Conservation (phyloP, 2,797 vertebrate species). For the Natrix natrix region DNA sequence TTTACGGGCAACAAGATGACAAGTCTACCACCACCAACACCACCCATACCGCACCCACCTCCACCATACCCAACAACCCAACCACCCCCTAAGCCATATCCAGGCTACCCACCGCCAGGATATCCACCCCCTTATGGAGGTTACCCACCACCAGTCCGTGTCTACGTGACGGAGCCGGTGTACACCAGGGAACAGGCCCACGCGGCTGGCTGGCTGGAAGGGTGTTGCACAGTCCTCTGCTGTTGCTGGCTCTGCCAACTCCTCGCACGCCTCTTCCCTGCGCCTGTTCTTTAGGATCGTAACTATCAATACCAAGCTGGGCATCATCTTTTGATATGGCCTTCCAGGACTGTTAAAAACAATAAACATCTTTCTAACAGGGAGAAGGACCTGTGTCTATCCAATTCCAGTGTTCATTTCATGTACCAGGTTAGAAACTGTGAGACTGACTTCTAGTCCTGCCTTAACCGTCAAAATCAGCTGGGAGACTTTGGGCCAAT, state of each 20-base stretch:
- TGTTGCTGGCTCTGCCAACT: neutral
- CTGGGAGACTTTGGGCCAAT: too few species aligned
- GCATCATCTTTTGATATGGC: neutral
- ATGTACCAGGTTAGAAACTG: too few species aligned
- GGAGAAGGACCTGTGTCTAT: neutral
- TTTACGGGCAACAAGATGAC: neutral
- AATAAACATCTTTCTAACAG: neutral
- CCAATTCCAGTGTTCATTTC: neutral
- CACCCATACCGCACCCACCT: neutral
- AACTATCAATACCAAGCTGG: neutral
- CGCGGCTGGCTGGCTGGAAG: neutral
- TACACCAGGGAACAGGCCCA: neutral
- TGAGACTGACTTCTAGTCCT: too few species aligned
- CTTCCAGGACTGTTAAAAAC: neutral
- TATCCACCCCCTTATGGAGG: neutral
- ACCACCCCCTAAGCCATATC: neutral
- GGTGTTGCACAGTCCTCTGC: neutral
- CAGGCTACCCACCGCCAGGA: neutral
- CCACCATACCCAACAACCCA: too few species aligned
- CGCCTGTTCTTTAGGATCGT: neutral
- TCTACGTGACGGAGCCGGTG: neutral
- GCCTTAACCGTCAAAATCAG: too few species aligned
- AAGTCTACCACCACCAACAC: neutral
- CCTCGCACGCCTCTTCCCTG: rapidly evolving
- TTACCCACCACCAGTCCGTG: neutral